phyloP scores from a whole-genome alignment of 2,888 invertebrate species.

The Drosophila atripex region DNA sequence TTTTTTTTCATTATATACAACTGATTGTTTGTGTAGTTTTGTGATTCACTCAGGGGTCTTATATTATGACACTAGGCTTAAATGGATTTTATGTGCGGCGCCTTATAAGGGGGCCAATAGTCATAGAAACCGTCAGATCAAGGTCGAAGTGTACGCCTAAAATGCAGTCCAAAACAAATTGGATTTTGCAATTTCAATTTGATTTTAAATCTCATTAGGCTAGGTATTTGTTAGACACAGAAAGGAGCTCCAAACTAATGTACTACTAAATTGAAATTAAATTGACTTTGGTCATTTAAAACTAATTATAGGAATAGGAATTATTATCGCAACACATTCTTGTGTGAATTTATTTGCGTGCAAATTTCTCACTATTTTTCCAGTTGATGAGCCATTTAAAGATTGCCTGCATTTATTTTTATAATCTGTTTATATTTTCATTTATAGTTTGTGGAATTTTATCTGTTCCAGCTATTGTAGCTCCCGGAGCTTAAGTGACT shows the following conservation, averaged over 20 bases:
- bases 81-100: conserved; percentile 37
- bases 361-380: conserved; percentile 16
- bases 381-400: conserved; percentile 6
- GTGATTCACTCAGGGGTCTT: conserved; percentile 29
- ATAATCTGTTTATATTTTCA: conserved; percentile 51
- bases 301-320: background rate
- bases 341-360: background rate
- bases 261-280: background rate
- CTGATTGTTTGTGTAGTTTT: background rate
- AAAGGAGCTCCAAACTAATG: background rate
- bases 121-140: conserved; percentile 20
- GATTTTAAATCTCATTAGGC: conserved; percentile 4
- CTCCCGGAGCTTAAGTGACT: conserved; percentile 63
- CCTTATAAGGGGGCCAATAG: conserved; percentile 27
- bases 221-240: background rate
- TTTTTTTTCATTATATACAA: background rate
- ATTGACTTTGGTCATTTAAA: conserved; percentile 1
- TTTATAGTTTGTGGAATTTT: conserved; percentile 36
- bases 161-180: conserved; percentile 18
- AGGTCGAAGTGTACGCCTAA: background rate
- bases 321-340: background rate
- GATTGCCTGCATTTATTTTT: conserved; percentile 35
- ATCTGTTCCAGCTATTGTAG: conserved; percentile 23
- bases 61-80: conserved; percentile 29
- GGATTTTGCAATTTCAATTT: conserved; percentile 3